Evolutionary conservation across 2,797 vertebrate genomes (phyloP).

Genomic region (Buphagus erythrorhynchus): DNA sequence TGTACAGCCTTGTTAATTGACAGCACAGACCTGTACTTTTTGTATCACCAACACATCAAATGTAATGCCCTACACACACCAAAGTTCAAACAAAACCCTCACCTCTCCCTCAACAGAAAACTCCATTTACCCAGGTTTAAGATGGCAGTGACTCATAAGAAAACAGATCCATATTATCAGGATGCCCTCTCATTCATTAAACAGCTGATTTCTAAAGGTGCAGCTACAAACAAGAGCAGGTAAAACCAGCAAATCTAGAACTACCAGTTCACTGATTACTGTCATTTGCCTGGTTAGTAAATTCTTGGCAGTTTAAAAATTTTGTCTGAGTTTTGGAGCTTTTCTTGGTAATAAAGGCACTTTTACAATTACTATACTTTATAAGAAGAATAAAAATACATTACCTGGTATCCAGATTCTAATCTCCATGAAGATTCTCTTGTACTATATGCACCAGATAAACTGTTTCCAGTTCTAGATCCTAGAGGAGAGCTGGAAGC

Average conservation of each 20-base stretch:
- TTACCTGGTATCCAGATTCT: slow-evolving; percentile 90
- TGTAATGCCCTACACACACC: fast-evolving
- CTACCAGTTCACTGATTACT: background rate
- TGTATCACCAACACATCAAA: background rate
- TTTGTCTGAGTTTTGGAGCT: background rate
- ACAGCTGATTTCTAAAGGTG: background rate
- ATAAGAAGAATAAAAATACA: background rate
- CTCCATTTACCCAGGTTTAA: background rate
- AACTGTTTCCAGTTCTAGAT: slow-evolving; percentile 72
- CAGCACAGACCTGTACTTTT: background rate
- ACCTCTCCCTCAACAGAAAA: background rate
- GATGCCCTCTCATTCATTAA: background rate
- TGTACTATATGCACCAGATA: slow-evolving; percentile 82
- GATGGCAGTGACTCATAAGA: background rate
- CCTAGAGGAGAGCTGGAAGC: slow-evolving; percentile 77
- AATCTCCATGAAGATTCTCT: slow-evolving; percentile 86
- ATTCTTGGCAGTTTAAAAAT: background rate
- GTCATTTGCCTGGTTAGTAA: background rate
- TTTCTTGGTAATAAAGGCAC: background rate
- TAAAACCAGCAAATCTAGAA: background rate
- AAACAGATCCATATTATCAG: background rate
- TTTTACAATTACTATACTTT: background rate
- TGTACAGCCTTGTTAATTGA: background rate
- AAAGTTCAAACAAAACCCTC: background rate
- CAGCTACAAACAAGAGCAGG: background rate